These are phyloP conservation scores for Melanotaenia duboulayi DNA, from an alignment of 2,113 vertebrate genomes.

Conservation along the genomic window DNA sequence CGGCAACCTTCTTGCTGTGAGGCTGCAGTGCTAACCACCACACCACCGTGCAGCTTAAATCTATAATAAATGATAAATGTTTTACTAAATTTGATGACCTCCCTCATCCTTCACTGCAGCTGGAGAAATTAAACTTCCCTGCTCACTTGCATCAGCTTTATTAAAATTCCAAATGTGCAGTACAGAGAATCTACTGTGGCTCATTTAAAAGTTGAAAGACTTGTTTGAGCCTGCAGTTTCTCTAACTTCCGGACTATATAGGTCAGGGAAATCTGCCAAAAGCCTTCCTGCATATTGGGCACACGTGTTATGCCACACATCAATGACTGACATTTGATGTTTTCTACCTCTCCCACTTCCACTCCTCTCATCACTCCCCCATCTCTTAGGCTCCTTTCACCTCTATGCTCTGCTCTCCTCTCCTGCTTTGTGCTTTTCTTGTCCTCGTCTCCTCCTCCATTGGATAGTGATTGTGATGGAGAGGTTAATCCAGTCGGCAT, in stretches of 20 bases:
- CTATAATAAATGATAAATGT: conserved; percentile 19
- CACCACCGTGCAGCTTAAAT: too few species aligned
- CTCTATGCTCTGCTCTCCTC: conserved; percentile 55
- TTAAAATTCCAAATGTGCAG: conserved; percentile 68
- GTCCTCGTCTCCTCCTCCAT: conserved; percentile 44
- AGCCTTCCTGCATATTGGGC: conserved; percentile 74
- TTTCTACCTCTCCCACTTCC: conserved; percentile 65
- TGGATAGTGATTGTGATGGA: conserved; percentile 71
- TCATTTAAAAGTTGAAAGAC: conserved; percentile 77
- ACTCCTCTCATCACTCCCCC: conserved; percentile 54
- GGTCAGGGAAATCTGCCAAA: conserved; percentile 75
- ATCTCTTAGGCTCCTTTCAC: conserved; percentile 51
- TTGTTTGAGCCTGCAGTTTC: conserved; percentile 69
- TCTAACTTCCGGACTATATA: conserved; percentile 69
- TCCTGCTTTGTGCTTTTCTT: conserved; percentile 25
- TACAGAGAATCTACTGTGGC: conserved; percentile 64
- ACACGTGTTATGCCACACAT: conserved; percentile 73
- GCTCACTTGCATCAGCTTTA: conserved; percentile 52
- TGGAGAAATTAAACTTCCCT: conserved; percentile 6
- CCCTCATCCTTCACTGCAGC: background rate
- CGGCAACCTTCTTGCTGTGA: too few species aligned
- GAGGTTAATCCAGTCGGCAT: conserved; percentile 77
- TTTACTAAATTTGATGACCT: conserved; percentile 1
- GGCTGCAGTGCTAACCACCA: too few species aligned
- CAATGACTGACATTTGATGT: conserved; percentile 72